Conservation (phyloP, 2,113 vertebrate species). For the Mola mola region DNA sequence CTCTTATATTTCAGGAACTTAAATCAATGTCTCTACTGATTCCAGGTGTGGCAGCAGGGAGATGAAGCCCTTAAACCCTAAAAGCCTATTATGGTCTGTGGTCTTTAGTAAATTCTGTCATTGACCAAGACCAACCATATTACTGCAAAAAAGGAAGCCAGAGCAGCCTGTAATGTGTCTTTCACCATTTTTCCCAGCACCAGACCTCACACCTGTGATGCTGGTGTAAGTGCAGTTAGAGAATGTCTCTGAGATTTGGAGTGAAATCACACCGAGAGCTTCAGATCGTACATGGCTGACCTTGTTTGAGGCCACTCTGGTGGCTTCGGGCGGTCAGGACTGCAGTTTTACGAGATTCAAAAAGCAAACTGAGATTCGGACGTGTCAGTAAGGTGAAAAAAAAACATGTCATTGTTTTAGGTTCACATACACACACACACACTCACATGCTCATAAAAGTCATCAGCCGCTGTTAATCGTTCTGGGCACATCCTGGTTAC, state of each 20-base stretch:
- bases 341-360: constrained; percentile 9
- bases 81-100: not conserved
- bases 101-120: constrained; percentile 10
- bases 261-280: not conserved
- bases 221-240: not conserved
- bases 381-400: no score
- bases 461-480: constrained; percentile 1
- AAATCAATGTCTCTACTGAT: constrained; percentile 14
- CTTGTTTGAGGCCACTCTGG: constrained; percentile 3
- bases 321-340: not conserved
- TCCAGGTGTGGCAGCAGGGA: constrained; percentile 8
- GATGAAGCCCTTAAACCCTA: not conserved
- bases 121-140: not conserved
- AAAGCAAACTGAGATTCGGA: not conserved
- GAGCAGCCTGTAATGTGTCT: constrained; percentile 7
- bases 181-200: not conserved
- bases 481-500: constrained; percentile 16
- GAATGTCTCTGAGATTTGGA: constrained; percentile 17
- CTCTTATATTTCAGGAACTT: not conserved
- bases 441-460: not conserved
- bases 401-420: no score
- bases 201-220: not conserved
- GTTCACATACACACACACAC: not conserved
- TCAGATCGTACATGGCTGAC: not conserved
- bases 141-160: constrained; percentile 11